Conservation (phyloP, 2,797 vertebrate species). For the Pogoniulus pusillus region DNA sequence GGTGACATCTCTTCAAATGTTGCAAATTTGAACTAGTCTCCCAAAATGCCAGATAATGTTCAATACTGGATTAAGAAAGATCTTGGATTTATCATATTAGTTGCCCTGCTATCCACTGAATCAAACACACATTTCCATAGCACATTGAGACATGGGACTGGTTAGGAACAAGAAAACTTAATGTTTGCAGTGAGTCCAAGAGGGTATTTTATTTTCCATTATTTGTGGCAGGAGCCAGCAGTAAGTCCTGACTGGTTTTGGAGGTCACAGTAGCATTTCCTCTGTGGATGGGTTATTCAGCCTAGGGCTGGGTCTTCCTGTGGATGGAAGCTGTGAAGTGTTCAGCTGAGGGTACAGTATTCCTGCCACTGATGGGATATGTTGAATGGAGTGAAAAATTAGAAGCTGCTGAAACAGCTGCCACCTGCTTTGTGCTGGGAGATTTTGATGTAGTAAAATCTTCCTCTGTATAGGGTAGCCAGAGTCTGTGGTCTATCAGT, state of each 20-base stretch:
- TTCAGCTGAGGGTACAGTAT: neutral
- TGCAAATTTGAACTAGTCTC: neutral
- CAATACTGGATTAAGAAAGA: neutral
- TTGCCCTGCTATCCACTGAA: neutral
- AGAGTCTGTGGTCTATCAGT: neutral
- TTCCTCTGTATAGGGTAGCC: neutral
- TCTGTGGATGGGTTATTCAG: neutral
- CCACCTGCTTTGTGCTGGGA: neutral
- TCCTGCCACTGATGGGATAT: neutral
- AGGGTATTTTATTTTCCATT: neutral
- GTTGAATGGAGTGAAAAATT: conserved; percentile 53
- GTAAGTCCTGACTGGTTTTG: neutral
- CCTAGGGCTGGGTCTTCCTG: neutral
- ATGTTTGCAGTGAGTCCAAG: neutral
- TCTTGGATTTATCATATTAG: neutral
- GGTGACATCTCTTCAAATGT: neutral
- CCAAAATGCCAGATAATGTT: neutral
- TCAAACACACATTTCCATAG: neutral
- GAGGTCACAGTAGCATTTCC: neutral
- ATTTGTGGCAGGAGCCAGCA: neutral
- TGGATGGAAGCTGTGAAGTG: neutral
- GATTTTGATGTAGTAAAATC: neutral
- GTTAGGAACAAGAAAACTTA: neutral
- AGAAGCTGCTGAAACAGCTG: conserved; percentile 31
- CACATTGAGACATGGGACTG: neutral